A percentile compares a stretch with the other conserved stretches of the same genome.
Conservation (phyloP, 2,888 invertebrate genomes). For the Stenichneumon culpator region DNA sequence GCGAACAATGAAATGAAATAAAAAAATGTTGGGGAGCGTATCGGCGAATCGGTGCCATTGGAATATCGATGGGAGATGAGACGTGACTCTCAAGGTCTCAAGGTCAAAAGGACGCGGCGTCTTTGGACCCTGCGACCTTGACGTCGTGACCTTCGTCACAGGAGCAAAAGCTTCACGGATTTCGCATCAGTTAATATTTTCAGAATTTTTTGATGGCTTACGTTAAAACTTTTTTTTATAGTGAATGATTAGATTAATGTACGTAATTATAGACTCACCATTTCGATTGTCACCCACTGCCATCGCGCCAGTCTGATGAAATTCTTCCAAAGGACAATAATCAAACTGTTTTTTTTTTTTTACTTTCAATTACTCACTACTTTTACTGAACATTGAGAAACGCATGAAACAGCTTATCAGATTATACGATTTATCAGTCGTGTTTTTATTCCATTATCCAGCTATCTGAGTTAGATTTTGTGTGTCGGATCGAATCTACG, state of each 20-base stretch:
- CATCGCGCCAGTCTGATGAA: constrained; percentile 42
- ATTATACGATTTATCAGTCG: constrained; percentile 25
- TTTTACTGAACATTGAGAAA: neutral
- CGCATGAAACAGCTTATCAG: neutral
- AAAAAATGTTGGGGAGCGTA: neutral
- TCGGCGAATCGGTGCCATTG: constrained; percentile 1
- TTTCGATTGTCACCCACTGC: constrained; percentile 53
- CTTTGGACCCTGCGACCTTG: constrained; percentile 25
- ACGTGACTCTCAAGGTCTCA: constrained; percentile 51
- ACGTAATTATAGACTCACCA: constrained; percentile 20
- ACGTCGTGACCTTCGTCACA: neutral
- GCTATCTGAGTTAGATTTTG: neutral
- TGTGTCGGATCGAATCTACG: neutral
- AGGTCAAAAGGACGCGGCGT: constrained; percentile 61
- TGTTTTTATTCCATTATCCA: neutral
- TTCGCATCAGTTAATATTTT: neutral
- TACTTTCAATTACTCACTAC: neutral
- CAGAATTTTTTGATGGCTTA: neutral
- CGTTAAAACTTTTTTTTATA: neutral
- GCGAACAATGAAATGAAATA: neutral
- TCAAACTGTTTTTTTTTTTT: neutral
- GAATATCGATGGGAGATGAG: constrained; percentile 45
- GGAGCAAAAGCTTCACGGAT: neutral
- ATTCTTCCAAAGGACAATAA: constrained; percentile 11
- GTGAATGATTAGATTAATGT: neutral